Conservation (phyloP, 2,797 vertebrate species). For the Acomys russatus region DNA sequence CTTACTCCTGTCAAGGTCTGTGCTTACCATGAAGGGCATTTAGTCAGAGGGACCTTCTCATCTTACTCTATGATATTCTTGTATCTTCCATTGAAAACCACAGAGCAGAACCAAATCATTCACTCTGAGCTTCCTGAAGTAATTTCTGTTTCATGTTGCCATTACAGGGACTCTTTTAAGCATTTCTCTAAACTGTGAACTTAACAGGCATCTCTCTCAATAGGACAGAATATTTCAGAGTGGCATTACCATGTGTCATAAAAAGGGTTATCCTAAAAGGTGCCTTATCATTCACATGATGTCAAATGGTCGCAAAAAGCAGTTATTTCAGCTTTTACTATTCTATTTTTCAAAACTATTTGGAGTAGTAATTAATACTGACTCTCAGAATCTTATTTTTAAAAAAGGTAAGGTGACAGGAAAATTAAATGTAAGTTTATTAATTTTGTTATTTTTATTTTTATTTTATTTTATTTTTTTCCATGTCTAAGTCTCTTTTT, state of each 20-base stretch:
- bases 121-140: slow-evolving; percentile 58
- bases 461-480: no score
- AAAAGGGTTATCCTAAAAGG: slow-evolving; percentile 29
- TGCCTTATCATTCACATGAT: slow-evolving; percentile 31
- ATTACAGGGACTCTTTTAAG: slow-evolving; percentile 62
- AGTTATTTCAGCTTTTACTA: slow-evolving; percentile 32
- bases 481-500: no score
- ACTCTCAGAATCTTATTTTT: background rate
- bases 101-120: slow-evolving; percentile 16
- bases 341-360: slow-evolving; percentile 42
- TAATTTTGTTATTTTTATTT: no score
- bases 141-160: slow-evolving; percentile 54
- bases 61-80: slow-evolving; percentile 34
- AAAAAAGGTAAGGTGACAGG: background rate
- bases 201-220: slow-evolving; percentile 39
- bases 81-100: slow-evolving; percentile 34
- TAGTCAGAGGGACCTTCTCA: slow-evolving; percentile 2
- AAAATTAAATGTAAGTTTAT: slow-evolving; percentile 39
- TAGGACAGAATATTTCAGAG: slow-evolving; percentile 33
- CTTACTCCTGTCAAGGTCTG: slow-evolving; percentile 15
- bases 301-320: background rate
- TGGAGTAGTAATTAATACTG: slow-evolving; percentile 2
- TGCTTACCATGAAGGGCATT: slow-evolving; percentile 26
- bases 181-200: slow-evolving; percentile 58
- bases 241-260: background rate